These are phyloP conservation scores for Neosilurus mollespiculum DNA, from an alignment of 2,797 vertebrate genomes.

Conservation along the genomic window DNA sequence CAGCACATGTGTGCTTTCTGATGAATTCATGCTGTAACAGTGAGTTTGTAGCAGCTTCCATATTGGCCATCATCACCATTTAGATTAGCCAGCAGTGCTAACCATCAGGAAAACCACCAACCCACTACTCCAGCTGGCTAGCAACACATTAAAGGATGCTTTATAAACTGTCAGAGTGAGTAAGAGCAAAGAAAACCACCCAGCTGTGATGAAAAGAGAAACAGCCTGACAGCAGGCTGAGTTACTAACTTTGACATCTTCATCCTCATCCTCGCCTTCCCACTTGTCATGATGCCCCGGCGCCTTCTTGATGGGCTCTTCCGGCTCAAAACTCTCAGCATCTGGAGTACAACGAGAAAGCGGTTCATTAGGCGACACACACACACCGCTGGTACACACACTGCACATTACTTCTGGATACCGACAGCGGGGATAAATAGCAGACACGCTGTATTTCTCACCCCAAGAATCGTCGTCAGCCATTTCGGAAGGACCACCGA, in stretches of 20 bases:
- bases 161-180: background rate
- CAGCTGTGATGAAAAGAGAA: background rate
- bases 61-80: background rate
- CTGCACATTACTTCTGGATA: background rate
- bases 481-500: slow-evolving; percentile 69
- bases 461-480: slow-evolving; percentile 80
- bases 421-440: background rate
- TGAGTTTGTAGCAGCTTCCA: background rate
- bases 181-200: background rate
- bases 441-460: slow-evolving; percentile 54
- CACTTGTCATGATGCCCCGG: slow-evolving; percentile 69
- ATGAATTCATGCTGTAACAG: background rate
- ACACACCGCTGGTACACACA: background rate
- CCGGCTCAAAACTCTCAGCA: slow-evolving; percentile 75
- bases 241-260: slow-evolving; percentile 77
- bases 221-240: background rate
- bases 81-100: background rate
- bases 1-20: background rate
- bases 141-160: background rate
- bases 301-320: slow-evolving; percentile 70
- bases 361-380: background rate
- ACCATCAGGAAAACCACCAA: background rate
- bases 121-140: no score
- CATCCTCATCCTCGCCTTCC: slow-evolving; percentile 78
- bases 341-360: slow-evolving; percentile 64